Percentiles rank a stretch among this genome's conserved stretches.
Conservation (phyloP, 2,888 invertebrate genomes). For the Tinea pellionella region DNA sequence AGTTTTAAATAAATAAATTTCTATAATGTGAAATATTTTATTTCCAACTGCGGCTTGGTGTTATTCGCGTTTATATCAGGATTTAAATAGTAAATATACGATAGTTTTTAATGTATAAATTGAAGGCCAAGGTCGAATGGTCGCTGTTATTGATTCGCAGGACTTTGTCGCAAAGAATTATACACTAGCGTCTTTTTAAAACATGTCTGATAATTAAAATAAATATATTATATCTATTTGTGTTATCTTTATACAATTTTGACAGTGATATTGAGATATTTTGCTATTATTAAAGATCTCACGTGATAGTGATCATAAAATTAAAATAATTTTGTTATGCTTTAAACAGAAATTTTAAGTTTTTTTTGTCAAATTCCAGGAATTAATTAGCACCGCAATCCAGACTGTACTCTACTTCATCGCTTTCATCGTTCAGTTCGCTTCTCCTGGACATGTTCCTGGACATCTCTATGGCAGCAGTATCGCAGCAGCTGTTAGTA, state of each 20-base stretch:
- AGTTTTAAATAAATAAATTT: no score
- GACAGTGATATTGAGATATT: no score
- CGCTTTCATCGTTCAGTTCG: constrained; percentile 83
- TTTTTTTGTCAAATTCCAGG: constrained; percentile 66
- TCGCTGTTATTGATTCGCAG: not conserved
- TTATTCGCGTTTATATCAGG: constrained; percentile 5
- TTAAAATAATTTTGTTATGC: no score
- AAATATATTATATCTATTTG: no score
- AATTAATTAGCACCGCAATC: constrained; percentile 80
- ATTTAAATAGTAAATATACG: no score
- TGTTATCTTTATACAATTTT: no score
- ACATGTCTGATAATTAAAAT: no score
- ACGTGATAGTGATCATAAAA: no score
- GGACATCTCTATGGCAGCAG: constrained; percentile 60
- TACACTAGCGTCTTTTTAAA: not conserved
- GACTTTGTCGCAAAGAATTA: not conserved
- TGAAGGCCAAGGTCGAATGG: not conserved
- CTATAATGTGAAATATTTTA: no score
- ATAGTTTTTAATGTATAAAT: not conserved
- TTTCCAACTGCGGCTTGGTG: no score
- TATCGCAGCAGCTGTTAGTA: constrained; percentile 82
- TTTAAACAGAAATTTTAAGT: no score
- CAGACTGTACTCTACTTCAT: constrained; percentile 79
- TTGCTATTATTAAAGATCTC: no score
- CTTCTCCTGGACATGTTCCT: constrained; percentile 60